Evolutionary conservation across 2,113 vertebrate species (phyloP), one percentile per base, ranked within the genome.

Genomic region (Desmodus rotundus): DNA sequence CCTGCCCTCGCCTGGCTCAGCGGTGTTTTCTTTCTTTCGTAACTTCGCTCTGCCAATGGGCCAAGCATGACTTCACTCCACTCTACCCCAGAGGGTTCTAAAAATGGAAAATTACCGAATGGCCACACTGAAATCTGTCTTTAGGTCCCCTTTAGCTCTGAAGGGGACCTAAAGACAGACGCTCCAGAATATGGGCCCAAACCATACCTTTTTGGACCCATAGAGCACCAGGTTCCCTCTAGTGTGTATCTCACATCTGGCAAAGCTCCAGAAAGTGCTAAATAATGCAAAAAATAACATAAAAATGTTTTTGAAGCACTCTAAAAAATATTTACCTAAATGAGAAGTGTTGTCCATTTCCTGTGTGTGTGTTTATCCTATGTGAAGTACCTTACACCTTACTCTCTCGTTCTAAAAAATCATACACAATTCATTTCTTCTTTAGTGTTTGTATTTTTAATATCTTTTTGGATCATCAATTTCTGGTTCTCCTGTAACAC

Each of bases 1-100:
- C 67, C 81, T 96, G 41, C 50, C 56, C 76, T 93, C 74, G 56
- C 19, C 70, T 52, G 24, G 80, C 14, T 95, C 26, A 31, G 22
- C 28, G 89, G 20, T 70, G 45, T 89, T 92, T 85, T 82, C 67
- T 72, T 91, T 61, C 77, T 78, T 96, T 83, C 45, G 13, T 85
- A 86, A 65, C 54, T 89, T 96, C 78, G n/a, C 33, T 93, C 47
- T 73, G 43, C 78, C 87, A 63, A 12, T 70, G 67, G 28, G n/a
- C 73, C 58, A 92, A 87, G 33, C 41, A 36, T 20, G 38, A 74
- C 45, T 94, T 68, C 52, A 36, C 93, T 82, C 36, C 52, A 7
- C 22, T 73, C 43, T 63, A 26, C 47, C 65, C 17, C 8, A 50
- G 56, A 77, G 12, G 41, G 36, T 63, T 67, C 74, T 19, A 45